Percentiles rank a stretch among this genome's conserved stretches.
Evolutionary conservation across 2,888 invertebrate species (phyloP).

Genomic region (Bombyx huttoni): DNA sequence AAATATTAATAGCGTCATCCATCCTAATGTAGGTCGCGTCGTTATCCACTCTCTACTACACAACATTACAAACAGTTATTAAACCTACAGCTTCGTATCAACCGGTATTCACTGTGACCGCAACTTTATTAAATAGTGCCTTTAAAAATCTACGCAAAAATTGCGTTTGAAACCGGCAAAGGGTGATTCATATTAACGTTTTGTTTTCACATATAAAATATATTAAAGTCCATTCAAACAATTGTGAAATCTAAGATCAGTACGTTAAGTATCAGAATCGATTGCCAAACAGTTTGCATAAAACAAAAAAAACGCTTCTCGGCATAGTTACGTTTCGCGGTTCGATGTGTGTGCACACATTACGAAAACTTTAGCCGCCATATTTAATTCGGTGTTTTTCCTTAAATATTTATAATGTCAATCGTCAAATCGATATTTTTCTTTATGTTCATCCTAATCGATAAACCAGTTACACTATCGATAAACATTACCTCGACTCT

Average conservation of each 20-base stretch:
- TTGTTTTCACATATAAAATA: not conserved
- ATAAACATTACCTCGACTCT: not conserved
- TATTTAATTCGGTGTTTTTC: not conserved
- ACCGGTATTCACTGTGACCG: not conserved
- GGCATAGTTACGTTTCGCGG: not conserved
- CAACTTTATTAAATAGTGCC: not conserved
- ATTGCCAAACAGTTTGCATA: not conserved
- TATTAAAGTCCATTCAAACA: not conserved
- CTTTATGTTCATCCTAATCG: not conserved
- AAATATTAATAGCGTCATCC: not conserved
- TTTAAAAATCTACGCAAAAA: not conserved
- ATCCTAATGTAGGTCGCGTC: not conserved
- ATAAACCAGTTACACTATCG: not conserved
- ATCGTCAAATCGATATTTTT: not conserved
- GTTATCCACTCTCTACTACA: not conserved
- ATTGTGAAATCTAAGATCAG: constrained; percentile 1
- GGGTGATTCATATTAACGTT: not conserved
- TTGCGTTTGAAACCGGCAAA: not conserved
- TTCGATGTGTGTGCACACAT: constrained; percentile 1
- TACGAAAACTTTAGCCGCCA: not conserved
- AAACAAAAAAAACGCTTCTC: not conserved
- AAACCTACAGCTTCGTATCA: not conserved
- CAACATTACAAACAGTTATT: not conserved
- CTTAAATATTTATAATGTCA: not conserved
- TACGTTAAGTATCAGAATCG: not conserved